Percentiles rank a stretch among this genome's conserved stretches.
These are phyloP conservation scores for Cecropterus lyciades DNA, from an alignment of 1,140 invertebrate genomes.

Conservation along the genomic window DNA sequence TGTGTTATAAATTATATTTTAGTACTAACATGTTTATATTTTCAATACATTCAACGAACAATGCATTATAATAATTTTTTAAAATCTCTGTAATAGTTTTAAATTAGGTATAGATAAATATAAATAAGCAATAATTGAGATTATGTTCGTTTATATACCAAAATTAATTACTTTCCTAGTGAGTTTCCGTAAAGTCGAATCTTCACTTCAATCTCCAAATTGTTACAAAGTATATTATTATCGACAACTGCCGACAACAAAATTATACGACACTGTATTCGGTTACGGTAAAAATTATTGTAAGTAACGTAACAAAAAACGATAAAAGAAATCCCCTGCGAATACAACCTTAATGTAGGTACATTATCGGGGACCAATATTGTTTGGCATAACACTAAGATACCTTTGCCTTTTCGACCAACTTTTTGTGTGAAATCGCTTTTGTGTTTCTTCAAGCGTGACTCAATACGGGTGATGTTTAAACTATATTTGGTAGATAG, in stretches of 20 bases:
- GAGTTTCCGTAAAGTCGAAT: too few relatives aligned
- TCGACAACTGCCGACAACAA: neutral
- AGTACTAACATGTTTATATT: too few relatives aligned
- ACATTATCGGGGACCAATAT: slow-evolving; percentile 29
- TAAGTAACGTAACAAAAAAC: slow-evolving; percentile 7
- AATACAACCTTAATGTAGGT: slow-evolving; percentile 20
- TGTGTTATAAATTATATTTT: too few relatives aligned
- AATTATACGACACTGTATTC: slow-evolving; percentile 6
- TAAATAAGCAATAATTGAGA: too few relatives aligned
- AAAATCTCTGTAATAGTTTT: too few relatives aligned
- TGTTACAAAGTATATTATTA: too few relatives aligned
- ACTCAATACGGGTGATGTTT: neutral
- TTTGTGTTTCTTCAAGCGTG: slow-evolving; percentile 12
- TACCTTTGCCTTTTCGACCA: slow-evolving; percentile 21
- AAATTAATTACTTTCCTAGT: too few relatives aligned
- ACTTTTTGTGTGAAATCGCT: slow-evolving; percentile 21
- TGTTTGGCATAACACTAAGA: slow-evolving; percentile 30
- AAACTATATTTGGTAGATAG: slow-evolving; percentile 6
- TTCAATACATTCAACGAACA: too few relatives aligned
- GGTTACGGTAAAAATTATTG: slow-evolving; percentile 21
- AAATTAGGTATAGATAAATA: too few relatives aligned
- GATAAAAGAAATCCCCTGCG: slow-evolving; percentile 17
- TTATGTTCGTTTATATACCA: too few relatives aligned
- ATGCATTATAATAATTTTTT: too few relatives aligned
- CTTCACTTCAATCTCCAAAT: too few relatives aligned